Evolutionary conservation across 2,888 invertebrate species (phyloP).

Genomic region (Agapostemon virescens): DNA sequence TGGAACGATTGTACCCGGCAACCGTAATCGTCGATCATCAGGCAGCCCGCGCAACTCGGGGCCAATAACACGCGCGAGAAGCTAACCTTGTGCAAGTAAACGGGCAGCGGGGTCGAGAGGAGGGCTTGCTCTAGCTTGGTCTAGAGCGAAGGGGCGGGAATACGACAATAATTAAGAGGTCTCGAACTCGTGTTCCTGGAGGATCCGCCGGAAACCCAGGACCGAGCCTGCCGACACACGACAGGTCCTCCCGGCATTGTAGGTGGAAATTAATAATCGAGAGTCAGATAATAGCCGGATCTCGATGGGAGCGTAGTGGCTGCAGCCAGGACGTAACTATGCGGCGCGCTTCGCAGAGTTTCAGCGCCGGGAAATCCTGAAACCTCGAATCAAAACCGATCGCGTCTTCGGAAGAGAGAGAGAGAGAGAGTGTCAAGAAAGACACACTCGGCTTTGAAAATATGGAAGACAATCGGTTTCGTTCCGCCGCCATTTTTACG

Average conservation of each 20-base stretch:
- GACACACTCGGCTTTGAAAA: too few species aligned
- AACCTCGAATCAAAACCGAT: not conserved
- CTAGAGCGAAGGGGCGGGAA: slow-evolving; percentile 7
- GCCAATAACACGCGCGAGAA: slow-evolving; percentile 37
- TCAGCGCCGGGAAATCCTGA: slow-evolving; percentile 21
- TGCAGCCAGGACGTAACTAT: slow-evolving; percentile 44
- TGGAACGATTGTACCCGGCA: not conserved
- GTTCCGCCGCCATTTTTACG: not conserved
- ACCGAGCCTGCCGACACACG: slow-evolving; percentile 35
- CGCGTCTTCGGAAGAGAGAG: not conserved
- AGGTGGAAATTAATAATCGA: slow-evolving; percentile 62
- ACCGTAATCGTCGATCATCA: slow-evolving; percentile 27
- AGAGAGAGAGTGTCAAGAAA: not conserved
- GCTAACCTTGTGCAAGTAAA: slow-evolving; percentile 7
- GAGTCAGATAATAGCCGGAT: slow-evolving; percentile 60
- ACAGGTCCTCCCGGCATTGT: slow-evolving; percentile 55
- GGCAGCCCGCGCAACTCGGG: slow-evolving; percentile 7
- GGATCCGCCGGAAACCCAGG: slow-evolving; percentile 42
- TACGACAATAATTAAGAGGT: slow-evolving; percentile 55
- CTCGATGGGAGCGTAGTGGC: slow-evolving; percentile 37
- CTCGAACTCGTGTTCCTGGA: slow-evolving; percentile 39
- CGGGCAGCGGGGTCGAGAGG: too few species aligned
- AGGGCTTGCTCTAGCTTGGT: too few species aligned
- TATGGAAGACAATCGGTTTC: not conserved
- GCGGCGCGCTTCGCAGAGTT: slow-evolving; percentile 23